Evolutionary conservation across 37 sponge, comb jelly and placozoan species (phyloP).

Genomic region (Spongia lamella): DNA sequence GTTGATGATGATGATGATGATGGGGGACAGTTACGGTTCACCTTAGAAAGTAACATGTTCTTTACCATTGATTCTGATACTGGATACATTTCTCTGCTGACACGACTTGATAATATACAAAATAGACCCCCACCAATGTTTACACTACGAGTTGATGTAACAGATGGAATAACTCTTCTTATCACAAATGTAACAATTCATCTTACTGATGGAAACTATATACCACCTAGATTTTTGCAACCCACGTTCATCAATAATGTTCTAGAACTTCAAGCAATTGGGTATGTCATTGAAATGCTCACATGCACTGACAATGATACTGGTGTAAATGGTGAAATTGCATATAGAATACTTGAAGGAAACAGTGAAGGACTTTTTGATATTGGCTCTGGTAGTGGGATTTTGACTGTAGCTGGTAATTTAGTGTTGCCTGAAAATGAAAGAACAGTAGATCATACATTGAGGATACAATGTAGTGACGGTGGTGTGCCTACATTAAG

Average conservation of each 20-base stretch:
- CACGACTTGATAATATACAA: slow-evolving; percentile 20
- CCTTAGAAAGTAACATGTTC: too few species aligned
- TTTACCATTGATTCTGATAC: slow-evolving; percentile 17
- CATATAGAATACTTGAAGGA: background rate
- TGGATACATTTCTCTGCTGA: slow-evolving; percentile 23
- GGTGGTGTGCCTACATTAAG: too few species aligned
- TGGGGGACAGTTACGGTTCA: too few species aligned
- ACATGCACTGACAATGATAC: background rate
- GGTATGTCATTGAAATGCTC: background rate
- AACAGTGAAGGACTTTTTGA: slow-evolving; percentile 1
- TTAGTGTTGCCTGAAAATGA: too few species aligned
- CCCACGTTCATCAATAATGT: background rate
- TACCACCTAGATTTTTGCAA: slow-evolving; percentile 21
- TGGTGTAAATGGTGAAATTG: background rate
- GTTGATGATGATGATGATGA: too few species aligned
- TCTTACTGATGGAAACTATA: slow-evolving; percentile 40
- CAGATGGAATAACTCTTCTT: background rate
- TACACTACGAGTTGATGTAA: background rate
- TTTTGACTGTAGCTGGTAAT: background rate
- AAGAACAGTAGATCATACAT: too few species aligned
- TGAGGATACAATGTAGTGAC: too few species aligned
- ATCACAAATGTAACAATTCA: slow-evolving; percentile 7
- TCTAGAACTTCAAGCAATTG: too few species aligned
- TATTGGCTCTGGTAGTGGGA: background rate
- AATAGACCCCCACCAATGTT: background rate